Conservation (phyloP, 2,888 invertebrate genomes). For the Drosophila picticornis region DNA sequence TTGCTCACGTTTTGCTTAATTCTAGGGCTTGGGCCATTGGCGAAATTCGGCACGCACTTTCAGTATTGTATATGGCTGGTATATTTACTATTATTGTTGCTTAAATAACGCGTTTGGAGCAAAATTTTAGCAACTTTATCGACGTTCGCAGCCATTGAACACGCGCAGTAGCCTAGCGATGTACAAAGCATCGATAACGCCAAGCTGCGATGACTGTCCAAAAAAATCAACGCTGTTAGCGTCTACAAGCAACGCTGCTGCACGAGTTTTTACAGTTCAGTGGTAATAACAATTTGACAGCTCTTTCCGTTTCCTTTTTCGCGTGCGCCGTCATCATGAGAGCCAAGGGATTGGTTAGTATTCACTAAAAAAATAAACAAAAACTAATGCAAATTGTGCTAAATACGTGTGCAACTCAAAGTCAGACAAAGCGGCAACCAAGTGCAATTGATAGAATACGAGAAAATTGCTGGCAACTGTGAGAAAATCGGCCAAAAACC, state of each 20-base stretch:
- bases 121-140: slow-evolving; percentile 62
- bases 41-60: slow-evolving; percentile 25
- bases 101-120: slow-evolving; percentile 53
- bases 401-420: slow-evolving; percentile 40
- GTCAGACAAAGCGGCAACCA: slow-evolving; percentile 10
- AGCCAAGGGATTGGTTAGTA: slow-evolving; percentile 93
- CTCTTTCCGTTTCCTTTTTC: slow-evolving; percentile 86
- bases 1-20: slow-evolving; percentile 32
- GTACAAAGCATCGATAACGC: slow-evolving; percentile 49
- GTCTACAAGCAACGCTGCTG: slow-evolving; percentile 43
- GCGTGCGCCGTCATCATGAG: slow-evolving; percentile 89
- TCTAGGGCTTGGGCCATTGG: slow-evolving; percentile 22
- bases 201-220: slow-evolving; percentile 58
- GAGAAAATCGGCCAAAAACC: slow-evolving; percentile 20
- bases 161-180: slow-evolving; percentile 74
- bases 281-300: slow-evolving; percentile 57
- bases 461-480: slow-evolving; percentile 14
- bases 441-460: slow-evolving; percentile 7
- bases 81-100: slow-evolving; percentile 41
- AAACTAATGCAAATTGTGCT: slow-evolving; percentile 40
- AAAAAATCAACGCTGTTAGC: slow-evolving; percentile 51
- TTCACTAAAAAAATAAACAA: slow-evolving; percentile 63
- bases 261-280: slow-evolving; percentile 43
- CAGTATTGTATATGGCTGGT: slow-evolving; percentile 20
- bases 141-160: slow-evolving; percentile 68